Evolutionary conservation across 2,797 vertebrate species (phyloP), one percentile per base, ranked within the genome.

Genomic region (Helarctos malayanus): DNA sequence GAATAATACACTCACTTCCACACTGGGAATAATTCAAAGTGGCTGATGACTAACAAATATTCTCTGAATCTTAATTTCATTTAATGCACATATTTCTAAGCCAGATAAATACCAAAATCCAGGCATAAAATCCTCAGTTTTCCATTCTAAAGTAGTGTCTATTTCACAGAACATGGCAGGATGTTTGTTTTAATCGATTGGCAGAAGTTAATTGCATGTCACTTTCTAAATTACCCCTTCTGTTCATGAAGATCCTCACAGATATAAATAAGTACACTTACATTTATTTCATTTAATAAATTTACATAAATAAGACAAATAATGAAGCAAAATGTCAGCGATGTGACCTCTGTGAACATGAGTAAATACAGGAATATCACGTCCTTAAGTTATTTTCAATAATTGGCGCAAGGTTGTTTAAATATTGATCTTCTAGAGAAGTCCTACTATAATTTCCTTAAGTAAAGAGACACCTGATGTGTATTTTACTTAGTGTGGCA

Each of bases 31-130:
- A 94, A 96, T 97, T 98, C 93, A 96, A 97, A 97, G 94, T 96
- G 81, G 49, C 13, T 96, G 85, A 98, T 98, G 41, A 94, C 84
- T 97, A 97, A 97, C 78, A 97, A 97, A 96, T 73, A 82, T 63
- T 97, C 57, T 81, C 84, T 96, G 90, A 97, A 98, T 96, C 71
- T 95, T 86, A 69, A 91, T 96, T 95, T 95, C 73, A 94, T 73
- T 98, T 97, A 97, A 59, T 92, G 95, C 79, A 95, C 45, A 90
- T 49, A 76, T 94, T 97, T 98, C 92, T 29, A 97, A 97, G 85
- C 84, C 92, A 91, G 49, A 89, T 61, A 18, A 84, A 65, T 80
- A 75, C 79, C 91, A 97, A 96, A 95, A 92, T 80, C 75, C 54
- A 97, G 83, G 35, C 75, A 68, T 47, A 95, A 92, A 84, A 98